Evolutionary conservation across 2,797 vertebrate genomes (phyloP).

Genomic region (Enteromius argenteus): DNA sequence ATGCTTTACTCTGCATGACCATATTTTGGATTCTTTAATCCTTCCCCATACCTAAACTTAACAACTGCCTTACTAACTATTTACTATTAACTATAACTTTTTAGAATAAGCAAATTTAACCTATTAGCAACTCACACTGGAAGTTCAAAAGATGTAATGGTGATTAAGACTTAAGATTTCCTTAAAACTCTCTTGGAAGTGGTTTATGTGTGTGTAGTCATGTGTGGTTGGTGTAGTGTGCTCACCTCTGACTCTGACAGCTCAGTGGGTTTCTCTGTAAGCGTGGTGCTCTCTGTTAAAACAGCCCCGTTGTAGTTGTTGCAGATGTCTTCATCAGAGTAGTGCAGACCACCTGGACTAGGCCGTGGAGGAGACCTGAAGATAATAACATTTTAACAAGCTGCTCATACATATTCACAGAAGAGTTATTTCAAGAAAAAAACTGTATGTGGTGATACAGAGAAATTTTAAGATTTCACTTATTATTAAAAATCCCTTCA

Average conservation of each 20-base stretch:
- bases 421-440: not conserved
- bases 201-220: slow-evolving; percentile 5
- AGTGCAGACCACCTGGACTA: slow-evolving; percentile 92
- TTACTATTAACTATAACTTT: too few species aligned
- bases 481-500: not conserved
- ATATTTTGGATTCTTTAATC: too few species aligned
- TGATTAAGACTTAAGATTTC: not conserved
- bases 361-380: slow-evolving; percentile 92
- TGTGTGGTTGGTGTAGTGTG: slow-evolving; percentile 1
- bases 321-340: slow-evolving; percentile 95
- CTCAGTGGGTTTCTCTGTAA: slow-evolving; percentile 89
- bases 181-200: not conserved
- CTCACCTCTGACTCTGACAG: slow-evolving; percentile 91
- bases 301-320: slow-evolving; percentile 91
- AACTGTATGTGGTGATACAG: not conserved
- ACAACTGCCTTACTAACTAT: not conserved
- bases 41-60: too few species aligned
- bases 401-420: not conserved
- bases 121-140: not conserved
- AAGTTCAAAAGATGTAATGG: not conserved
- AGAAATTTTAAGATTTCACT: not conserved
- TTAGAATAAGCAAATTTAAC: not conserved
- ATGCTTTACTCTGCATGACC: not conserved
- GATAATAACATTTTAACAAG: not conserved
- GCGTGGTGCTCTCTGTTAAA: slow-evolving; percentile 86